A percentile compares a stretch with the other conserved stretches of the same genome.
phyloP scores from a whole-genome alignment of 2,797 vertebrate genomes.

The Hirundo rustica region DNA sequence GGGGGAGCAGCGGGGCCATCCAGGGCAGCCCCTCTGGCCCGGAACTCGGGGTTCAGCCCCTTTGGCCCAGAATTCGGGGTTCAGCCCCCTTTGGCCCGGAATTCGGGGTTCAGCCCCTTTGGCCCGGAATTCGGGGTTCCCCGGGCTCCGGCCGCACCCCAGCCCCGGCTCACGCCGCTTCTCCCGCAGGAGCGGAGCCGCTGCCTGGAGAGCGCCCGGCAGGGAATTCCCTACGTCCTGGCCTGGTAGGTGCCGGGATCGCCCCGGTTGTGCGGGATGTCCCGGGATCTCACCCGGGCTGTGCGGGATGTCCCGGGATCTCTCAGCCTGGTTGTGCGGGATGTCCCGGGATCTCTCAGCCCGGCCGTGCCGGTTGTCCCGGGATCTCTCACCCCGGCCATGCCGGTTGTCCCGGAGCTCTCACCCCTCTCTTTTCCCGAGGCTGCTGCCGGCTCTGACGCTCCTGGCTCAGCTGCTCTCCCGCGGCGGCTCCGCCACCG shows the following conservation, averaged over 20 bases:
- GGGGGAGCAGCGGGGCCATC: background rate
- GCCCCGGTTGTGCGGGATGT: background rate
- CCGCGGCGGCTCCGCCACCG: background rate
- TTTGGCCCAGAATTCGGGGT: too few relatives aligned
- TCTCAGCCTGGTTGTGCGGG: too few relatives aligned
- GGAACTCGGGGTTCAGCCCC: too few relatives aligned
- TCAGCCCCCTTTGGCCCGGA: too few relatives aligned
- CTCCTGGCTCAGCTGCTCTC: background rate
- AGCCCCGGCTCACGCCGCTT: background rate
- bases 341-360: too few relatives aligned
- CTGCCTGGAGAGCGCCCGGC: background rate
- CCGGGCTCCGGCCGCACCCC: background rate
- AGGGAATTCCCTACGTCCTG: constrained; percentile 9
- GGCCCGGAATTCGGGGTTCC: too few relatives aligned
- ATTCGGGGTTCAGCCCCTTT: fast-evolving
- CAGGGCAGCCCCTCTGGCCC: background rate
- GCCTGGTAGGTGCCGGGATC: constrained; percentile 37
- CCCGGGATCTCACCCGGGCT: background rate
- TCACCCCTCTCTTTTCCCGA: background rate
- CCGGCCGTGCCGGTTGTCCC: too few relatives aligned
- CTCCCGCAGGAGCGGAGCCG: background rate
- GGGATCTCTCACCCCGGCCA: too few relatives aligned
- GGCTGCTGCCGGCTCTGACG: background rate
- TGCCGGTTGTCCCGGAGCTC: background rate
- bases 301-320: background rate